These are phyloP conservation scores for Hypanus sabinus DNA, from an alignment of 2,113 vertebrate genomes.

Conservation along the genomic window DNA sequence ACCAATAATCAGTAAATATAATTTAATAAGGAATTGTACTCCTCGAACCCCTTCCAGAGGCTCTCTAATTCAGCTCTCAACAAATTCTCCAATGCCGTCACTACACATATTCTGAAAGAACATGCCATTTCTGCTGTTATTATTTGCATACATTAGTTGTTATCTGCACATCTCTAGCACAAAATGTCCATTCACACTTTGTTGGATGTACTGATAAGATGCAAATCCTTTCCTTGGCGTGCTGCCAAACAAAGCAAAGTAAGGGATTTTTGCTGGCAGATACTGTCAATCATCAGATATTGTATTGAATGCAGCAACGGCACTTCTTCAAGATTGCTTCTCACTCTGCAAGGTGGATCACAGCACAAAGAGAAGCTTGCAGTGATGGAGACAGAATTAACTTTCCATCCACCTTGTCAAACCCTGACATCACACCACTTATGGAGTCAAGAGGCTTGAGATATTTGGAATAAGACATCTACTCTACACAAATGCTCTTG, in stretches of 20 bases:
- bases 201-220: background rate
- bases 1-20: too few relatives aligned
- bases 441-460: too few relatives aligned
- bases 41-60: too few relatives aligned
- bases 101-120: background rate
- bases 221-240: background rate
- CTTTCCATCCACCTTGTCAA: too few relatives aligned
- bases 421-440: too few relatives aligned
- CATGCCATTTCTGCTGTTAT: background rate
- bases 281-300: background rate
- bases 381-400: background rate
- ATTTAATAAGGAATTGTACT: too few relatives aligned
- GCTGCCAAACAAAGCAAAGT: background rate
- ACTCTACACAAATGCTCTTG: too few relatives aligned
- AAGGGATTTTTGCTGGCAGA: background rate
- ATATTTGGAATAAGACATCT: too few relatives aligned
- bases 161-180: background rate
- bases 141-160: background rate
- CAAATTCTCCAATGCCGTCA: background rate
- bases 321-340: background rate
- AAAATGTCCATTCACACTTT: background rate
- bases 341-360: background rate
- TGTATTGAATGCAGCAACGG: background rate
- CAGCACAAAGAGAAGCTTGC: too few relatives aligned
- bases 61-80: background rate